These are phyloP conservation scores for Gracilinanus agilis DNA, from an alignment of 2,113 vertebrate species.

Conservation along the genomic window DNA sequence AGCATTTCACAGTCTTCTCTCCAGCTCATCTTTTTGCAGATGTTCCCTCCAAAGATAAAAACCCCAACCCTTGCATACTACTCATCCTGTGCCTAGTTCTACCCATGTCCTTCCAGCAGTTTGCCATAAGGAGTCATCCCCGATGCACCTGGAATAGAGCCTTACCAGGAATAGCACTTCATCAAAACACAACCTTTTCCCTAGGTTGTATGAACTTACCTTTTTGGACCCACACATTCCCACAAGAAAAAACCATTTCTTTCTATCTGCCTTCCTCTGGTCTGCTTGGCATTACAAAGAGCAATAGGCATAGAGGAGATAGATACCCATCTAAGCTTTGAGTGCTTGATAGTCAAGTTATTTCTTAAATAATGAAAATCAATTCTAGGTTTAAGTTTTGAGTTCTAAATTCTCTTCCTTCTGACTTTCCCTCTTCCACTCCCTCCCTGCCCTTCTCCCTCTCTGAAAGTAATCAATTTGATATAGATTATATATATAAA, in stretches of 20 bases:
- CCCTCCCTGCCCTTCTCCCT: too few species aligned
- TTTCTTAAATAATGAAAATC: neutral
- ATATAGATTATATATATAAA: too few species aligned
- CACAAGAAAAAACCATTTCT: neutral
- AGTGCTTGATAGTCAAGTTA: neutral
- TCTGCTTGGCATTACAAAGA: neutral
- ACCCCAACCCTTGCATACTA: neutral
- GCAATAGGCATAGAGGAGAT: neutral
- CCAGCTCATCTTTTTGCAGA: neutral
- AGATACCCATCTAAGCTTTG: neutral
- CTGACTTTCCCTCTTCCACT: too few species aligned
- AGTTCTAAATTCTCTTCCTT: too few species aligned
- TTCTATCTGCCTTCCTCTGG: neutral
- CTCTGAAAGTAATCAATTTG: too few species aligned
- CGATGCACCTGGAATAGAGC: neutral
- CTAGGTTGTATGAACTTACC: neutral
- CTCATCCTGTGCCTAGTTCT: neutral
- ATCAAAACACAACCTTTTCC: neutral
- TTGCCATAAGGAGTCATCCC: neutral
- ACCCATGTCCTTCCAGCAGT: neutral
- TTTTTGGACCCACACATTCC: neutral
- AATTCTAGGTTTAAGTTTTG: neutral
- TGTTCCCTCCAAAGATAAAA: neutral
- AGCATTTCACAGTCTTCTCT: neutral
- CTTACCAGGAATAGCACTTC: neutral